Evolutionary conservation across 2,113 vertebrate species (phyloP).

Genomic region (Agapornis roseicollis): DNA sequence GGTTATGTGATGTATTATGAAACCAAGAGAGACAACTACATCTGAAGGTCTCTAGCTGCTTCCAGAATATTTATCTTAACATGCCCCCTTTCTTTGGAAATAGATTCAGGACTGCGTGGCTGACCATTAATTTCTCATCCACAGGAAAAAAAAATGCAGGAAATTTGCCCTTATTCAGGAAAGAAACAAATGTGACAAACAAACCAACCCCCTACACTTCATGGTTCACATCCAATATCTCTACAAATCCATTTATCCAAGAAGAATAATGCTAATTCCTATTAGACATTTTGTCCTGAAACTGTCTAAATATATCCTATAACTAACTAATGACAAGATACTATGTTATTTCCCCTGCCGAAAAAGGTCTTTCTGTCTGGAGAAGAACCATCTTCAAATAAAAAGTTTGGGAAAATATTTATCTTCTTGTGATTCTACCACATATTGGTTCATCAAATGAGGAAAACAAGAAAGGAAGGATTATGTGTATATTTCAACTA

Average conservation of each 20-base stretch:
- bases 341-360: background rate
- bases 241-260: background rate
- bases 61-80: background rate
- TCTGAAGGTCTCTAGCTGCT: background rate
- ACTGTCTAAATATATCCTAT: slow-evolving; percentile 20
- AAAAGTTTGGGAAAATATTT: slow-evolving; percentile 11
- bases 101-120: background rate
- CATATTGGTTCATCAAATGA: background rate
- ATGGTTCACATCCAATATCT: background rate
- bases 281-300: slow-evolving; percentile 36
- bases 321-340: background rate
- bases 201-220: background rate
- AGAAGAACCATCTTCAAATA: background rate
- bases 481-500: background rate
- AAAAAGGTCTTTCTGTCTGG: slow-evolving; percentile 5
- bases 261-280: background rate
- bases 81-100: background rate
- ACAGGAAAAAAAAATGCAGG: background rate
- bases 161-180: background rate
- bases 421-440: background rate
- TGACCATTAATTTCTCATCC: background rate
- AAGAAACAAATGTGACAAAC: background rate
- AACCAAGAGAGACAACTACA: background rate
- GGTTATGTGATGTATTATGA: background rate
- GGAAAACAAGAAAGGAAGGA: background rate